These are phyloP conservation scores for Corvus hawaiiensis DNA, from an alignment of 2,113 vertebrate species.

Conservation along the genomic window DNA sequence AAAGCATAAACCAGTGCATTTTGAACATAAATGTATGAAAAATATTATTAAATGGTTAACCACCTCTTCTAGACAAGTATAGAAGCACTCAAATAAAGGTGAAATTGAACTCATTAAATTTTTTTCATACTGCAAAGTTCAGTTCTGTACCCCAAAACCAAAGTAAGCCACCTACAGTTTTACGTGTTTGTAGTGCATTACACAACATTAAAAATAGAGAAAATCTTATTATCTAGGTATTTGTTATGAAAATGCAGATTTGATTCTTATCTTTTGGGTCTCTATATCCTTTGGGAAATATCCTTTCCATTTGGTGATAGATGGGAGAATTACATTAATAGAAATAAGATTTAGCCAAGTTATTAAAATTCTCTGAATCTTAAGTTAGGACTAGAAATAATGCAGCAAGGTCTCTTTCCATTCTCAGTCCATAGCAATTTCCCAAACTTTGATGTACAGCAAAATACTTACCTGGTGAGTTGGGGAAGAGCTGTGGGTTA, in stretches of 20 bases:
- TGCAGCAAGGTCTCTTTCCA: neutral
- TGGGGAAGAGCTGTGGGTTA: neutral
- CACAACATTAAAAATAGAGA: neutral
- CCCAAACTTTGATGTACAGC: neutral
- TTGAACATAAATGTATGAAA: neutral
- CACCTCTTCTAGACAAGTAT: neutral
- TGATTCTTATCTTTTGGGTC: neutral
- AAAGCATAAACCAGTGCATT: neutral
- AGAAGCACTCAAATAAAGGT: neutral
- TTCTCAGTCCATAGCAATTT: neutral
- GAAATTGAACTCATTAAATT: constrained; percentile 20
- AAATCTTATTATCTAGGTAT: neutral
- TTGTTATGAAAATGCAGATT: constrained; percentile 19
- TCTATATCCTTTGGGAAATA: neutral
- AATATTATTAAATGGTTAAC: neutral
- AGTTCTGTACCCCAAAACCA: neutral
- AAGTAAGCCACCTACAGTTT: constrained; percentile 41
- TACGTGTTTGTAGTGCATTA: constrained; percentile 19
- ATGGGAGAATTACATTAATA: neutral
- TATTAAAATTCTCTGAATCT: neutral
- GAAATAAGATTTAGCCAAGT: neutral
- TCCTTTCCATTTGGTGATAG: neutral
- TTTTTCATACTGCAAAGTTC: constrained; percentile 42
- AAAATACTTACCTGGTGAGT: neutral
- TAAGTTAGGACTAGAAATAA: neutral